Evolutionary conservation across 2,888 invertebrate genomes (phyloP), one percentile per base, ranked within the genome.

Genomic region (Agriopis leucophaearia): DNA sequence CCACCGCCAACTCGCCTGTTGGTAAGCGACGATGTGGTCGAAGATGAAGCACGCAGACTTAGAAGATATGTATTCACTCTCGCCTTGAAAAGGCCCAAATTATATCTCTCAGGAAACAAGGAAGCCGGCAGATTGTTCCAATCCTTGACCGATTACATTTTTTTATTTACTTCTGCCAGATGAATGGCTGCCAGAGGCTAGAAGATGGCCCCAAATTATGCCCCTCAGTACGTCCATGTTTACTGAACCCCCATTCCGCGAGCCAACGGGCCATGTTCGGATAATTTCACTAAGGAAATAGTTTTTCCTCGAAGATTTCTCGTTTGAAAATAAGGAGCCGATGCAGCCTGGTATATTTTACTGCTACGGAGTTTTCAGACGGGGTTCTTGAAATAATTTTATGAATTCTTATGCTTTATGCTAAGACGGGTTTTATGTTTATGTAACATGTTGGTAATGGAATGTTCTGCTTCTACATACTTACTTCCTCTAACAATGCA

Each of bases 221-320:
- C 1, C 8, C 52, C 57, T 67, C 1, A 47, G 10, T 66, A 42
- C 66, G 52, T 35, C 47, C 58, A 63, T 58, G 44, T 67, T 67
- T 66, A 40, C 58, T 47, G 35, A 63, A 40, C 54, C 63, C 66
- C 82, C 86, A 84, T 87, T 89, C 83, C 71, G 74, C 76, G 75
- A 63, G 48, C 63, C 76, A 83, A 82, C 84, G 79, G 78, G 80
- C 79, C 78, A 69, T 79, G 82, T 76, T 78, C 77, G 81, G 81
- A 85, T 86, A 84, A 88, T 86, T 87, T 82, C 75, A 81, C 83
- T 74, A 76, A 81, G 82, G 83, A 86, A 86, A 86, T 84, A 86
- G 86, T 86, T 86, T 85, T 86, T 80, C 81, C 76, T 74, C 48
- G 44, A 74, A 74, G 66, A 80, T 81, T 81, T 78, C 69, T 81